These are phyloP conservation scores for Aspidoscelis tigris DNA, from an alignment of 2,113 vertebrate genomes.

Conservation along the genomic window DNA sequence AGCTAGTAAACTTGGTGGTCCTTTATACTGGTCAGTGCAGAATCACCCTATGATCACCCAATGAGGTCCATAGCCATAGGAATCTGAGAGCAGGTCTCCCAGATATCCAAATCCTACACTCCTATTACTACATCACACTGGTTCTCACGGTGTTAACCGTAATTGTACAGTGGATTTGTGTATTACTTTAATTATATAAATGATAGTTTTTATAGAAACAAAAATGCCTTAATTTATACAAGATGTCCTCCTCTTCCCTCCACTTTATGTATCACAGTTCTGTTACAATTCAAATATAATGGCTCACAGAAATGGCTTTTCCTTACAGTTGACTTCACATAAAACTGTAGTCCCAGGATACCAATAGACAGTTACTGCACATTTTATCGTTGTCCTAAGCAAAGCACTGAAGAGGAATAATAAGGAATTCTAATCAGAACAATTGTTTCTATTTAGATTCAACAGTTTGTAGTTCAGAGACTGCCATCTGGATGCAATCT, in stretches of 20 bases:
- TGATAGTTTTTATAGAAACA: neutral
- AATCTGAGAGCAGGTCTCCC: neutral
- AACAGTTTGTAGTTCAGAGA: constrained; percentile 7
- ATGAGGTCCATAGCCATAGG: neutral
- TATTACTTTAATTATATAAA: neutral
- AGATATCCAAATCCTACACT: neutral
- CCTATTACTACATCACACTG: neutral
- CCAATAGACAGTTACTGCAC: neutral
- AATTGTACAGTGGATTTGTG: neutral
- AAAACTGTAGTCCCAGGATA: neutral
- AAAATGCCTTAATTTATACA: neutral
- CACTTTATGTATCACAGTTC: constrained; percentile 1
- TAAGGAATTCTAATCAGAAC: neutral
- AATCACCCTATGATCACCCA: neutral
- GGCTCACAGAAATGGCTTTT: neutral
- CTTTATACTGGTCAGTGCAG: neutral
- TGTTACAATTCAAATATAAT: neutral
- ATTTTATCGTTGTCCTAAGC: neutral
- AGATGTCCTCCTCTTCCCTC: neutral
- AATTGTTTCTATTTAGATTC: neutral
- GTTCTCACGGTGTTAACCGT: neutral
- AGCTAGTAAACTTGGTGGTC: too few relatives aligned
- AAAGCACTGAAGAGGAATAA: neutral
- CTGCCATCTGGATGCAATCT: constrained; percentile 13
- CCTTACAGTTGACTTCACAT: neutral